Base-by-base conservation (phyloP, 2,888 invertebrate species). In the Salticus scenicus region DNA sequence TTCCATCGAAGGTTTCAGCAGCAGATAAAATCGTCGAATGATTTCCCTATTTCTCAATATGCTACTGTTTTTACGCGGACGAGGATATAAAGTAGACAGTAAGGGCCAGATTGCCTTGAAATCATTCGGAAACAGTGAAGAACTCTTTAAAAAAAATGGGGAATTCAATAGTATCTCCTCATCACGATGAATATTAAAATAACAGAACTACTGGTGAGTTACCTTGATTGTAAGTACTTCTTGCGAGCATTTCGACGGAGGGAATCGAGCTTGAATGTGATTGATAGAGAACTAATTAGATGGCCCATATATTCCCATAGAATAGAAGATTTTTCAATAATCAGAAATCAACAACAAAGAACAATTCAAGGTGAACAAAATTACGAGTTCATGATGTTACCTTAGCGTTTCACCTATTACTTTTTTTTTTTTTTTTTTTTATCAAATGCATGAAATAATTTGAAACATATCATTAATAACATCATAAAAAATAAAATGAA, bases 21-120 rank as follows among this genome's bases (percentile, higher is more conserved):
- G 14, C n/a, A 47, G 42, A 47, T 47, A 47, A 47, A 20, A 24
- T 24, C 57, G 24, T 24, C 24, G 24, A 57, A 57, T 57, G 24
- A 57, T 57, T 57, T 57, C 57, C 57, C 24, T 24, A n/a, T 57
- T 57, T 24, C 57, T 24, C 57, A 57, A 57, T n/a, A 57, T 24
- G 57, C 57, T 57, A 57, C 57, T 24, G 17, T 12, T 1, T 24
- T 57, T 57, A 57, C 57, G 57, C 57, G 5, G 24, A 57, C 57
- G 24, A 57, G 57, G 57, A 57, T 57, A 17, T 24, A 57, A 57
- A 47, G 2, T 5, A 12, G 24, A 2, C 1, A 2, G 20, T 1
- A 24, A 57, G 57, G 2, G 57, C 57, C 12, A 1, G 57, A 57
- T 57, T 57, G 24, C 57, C 57, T 57, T 57, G 57, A 57, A 57